These are phyloP conservation scores for Bombylius major DNA, from an alignment of 2,888 invertebrate genomes.

Conservation along the genomic window DNA sequence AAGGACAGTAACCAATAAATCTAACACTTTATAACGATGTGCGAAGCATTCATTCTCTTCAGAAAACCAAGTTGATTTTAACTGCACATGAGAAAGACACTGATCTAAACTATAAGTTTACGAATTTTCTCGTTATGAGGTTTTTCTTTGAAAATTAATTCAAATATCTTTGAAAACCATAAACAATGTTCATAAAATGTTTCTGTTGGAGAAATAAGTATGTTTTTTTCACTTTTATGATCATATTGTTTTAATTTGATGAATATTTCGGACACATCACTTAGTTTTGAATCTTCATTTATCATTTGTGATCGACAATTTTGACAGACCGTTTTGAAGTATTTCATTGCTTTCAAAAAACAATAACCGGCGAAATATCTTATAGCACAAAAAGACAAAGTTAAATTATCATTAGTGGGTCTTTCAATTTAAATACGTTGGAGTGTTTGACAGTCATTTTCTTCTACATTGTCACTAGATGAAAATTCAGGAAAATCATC, in stretches of 20 bases:
- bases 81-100: not conserved
- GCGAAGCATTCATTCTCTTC: not conserved
- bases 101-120: not conserved
- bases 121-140: not conserved
- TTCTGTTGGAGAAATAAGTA: conserved; percentile 1
- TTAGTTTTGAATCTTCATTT: not conserved
- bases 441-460: not conserved
- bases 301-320: not conserved
- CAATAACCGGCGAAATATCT: conserved; percentile 6
- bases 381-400: not conserved
- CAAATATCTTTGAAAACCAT: not conserved
- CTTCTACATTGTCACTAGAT: not conserved
- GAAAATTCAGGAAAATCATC: not conserved
- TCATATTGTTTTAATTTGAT: conserved; percentile 4
- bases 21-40: not conserved
- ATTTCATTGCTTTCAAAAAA: conserved; percentile 3
- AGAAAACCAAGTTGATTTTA: not conserved
- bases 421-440: not conserved
- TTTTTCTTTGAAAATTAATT: not conserved
- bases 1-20: not conserved
- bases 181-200: conserved; percentile 2
- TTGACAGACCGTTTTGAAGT: not conserved
- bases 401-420: not conserved
- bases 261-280: not conserved
- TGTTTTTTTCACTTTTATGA: not conserved